Base-by-base conservation (phyloP, 2,797 vertebrate genomes). In the Fundulus diaphanus region DNA sequence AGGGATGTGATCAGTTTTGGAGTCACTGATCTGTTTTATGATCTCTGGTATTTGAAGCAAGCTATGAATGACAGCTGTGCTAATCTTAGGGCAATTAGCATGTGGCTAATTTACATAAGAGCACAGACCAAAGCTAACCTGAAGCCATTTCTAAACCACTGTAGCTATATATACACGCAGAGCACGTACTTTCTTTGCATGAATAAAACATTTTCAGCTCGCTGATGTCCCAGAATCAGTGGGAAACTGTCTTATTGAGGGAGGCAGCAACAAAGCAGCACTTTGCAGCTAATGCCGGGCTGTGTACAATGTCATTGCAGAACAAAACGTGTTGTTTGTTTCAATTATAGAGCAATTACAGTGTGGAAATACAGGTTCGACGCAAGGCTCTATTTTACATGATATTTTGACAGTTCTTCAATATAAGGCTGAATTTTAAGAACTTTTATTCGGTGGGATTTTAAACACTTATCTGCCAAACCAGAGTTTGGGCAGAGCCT, bases 121-220 rank as follows among this genome's bases (percentile, higher is more conserved):
- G 57, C 8, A 33, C 3, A 61, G 57, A 35, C 57, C 57, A 35
- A 35, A 22, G 57, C 8, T 35, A 61, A 61, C 11, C 9, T 0
- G 31, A 35, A 22, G 18, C 18, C 18, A 4, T 61, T 22, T 61
- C 31, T 22, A 61, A 61, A 61, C 57, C 31, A 22, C 57, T 2
- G 18, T 22, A 35, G 57, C 57, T 35, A 61, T 61, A 22, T 61
- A 35, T 35, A 61, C 35, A 61, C 33, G 24, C 31, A 11, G 57
- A 61, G 57, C 57, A 61, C 57, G 1, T 20, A 61, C 31, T 61
- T 61, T 22, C 16, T 35, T 57, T 20, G 31, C 31, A 61, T 61
- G 31, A 61, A 61, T 61, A 61, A 61, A 61, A 61, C 57, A 61
- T 61, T 57, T 57, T 20, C 18, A 61, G 57, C 57, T 61, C 18